phyloP scores from a whole-genome alignment of 92 coral and sea anemone species.

The Meandrina meandrites region DNA sequence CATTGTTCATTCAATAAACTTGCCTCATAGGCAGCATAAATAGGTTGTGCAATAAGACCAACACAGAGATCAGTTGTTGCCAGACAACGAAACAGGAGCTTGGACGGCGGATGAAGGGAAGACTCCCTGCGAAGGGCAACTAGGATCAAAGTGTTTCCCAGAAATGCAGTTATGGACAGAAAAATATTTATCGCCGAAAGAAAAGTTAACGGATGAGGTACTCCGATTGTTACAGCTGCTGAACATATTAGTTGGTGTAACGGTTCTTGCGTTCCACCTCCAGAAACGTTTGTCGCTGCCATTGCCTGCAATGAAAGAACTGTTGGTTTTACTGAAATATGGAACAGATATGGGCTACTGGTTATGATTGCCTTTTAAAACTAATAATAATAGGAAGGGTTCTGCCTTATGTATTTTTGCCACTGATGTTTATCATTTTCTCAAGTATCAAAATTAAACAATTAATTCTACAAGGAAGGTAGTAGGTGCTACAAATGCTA shows the following conservation, averaged over 20 bases:
- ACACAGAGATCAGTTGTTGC: slow-evolving; percentile 12
- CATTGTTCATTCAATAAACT: background rate
- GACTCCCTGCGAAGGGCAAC: background rate
- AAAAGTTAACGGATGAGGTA: background rate
- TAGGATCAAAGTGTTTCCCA: background rate
- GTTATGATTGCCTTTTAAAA: too few species aligned
- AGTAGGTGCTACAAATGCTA: too few species aligned
- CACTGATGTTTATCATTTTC: too few species aligned
- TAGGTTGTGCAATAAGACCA: slow-evolving; percentile 9
- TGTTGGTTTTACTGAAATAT: too few species aligned
- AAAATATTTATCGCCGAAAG: background rate
- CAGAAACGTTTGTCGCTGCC: too few species aligned
- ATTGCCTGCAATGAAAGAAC: too few species aligned
- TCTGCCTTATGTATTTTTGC: too few species aligned
- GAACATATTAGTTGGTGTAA: background rate
- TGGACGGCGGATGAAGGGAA: slow-evolving; percentile 14
- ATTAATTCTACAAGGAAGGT: too few species aligned
- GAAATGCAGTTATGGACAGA: slow-evolving; percentile 1
- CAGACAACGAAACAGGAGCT: slow-evolving; percentile 6
- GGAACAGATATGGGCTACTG: too few species aligned
- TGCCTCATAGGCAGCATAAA: background rate
- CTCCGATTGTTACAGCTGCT: background rate
- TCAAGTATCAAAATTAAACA: too few species aligned
- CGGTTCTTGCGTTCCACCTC: background rate
- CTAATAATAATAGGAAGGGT: too few species aligned